These are phyloP conservation scores for Emys orbicularis DNA, from an alignment of 2,797 vertebrate genomes.

Conservation along the genomic window DNA sequence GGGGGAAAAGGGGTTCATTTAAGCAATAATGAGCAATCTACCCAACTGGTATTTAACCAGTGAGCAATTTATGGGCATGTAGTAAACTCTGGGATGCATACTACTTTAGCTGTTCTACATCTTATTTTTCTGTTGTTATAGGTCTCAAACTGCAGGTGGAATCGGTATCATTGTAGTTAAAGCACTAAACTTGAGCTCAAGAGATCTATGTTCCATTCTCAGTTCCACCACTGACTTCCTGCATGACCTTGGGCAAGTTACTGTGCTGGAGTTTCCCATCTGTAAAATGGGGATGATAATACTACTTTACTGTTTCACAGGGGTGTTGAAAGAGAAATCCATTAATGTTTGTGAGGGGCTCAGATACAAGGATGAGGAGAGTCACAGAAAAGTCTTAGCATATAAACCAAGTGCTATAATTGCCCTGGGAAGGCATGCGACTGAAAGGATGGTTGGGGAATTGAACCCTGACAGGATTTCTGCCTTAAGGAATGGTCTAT, in stretches of 20 bases:
- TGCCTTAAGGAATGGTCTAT: not conserved
- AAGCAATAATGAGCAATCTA: not conserved
- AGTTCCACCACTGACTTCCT: not conserved
- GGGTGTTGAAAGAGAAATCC: not conserved
- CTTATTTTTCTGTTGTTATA: not conserved
- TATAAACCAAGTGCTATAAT: not conserved
- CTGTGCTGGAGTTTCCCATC: not conserved
- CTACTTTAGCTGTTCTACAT: not conserved
- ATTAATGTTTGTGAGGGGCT: not conserved
- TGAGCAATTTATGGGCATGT: not conserved
- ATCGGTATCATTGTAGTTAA: not conserved
- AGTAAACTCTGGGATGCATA: not conserved
- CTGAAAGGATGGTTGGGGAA: not conserved
- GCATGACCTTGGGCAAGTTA: not conserved
- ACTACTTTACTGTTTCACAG: not conserved
- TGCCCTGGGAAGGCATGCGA: not conserved
- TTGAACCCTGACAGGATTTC: not conserved
- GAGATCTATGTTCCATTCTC: not conserved
- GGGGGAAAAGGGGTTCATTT: not conserved
- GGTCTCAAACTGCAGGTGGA: not conserved
- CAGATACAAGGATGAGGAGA: not conserved
- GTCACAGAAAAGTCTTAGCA: not conserved
- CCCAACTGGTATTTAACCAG: not conserved
- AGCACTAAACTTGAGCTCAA: not conserved
- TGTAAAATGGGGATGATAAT: accelerated